Evolutionary conservation across 2,888 invertebrate genomes (phyloP), one percentile per base, ranked within the genome.

Genomic region (Caenorhabditis sp.): DNA sequence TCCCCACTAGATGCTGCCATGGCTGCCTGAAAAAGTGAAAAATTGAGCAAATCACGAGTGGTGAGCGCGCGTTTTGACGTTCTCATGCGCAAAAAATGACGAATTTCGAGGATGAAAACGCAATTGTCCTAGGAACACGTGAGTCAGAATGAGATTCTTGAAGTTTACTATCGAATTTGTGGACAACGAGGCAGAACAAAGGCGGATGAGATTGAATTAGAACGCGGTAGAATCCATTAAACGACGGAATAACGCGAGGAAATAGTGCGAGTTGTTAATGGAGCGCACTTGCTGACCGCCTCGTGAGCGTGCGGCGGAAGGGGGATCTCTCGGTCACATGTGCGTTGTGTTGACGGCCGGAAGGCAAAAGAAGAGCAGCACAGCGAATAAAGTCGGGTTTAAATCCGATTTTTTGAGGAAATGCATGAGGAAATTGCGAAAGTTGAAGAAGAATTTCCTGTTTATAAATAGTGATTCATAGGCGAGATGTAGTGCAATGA

Each of bases 191-290:
- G 7, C 17, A 58, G 39, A 52, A 43, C 35, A 24, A 30, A 15
- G 15, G 7, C 20, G 58, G 68, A 68, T 68, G 32, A 58, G 43
- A 68, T 52, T 58, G 43, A 50, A 68, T 68, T 68, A 68, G 35
- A 50, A 32, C 41, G 32, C 30, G 43, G 22, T 48, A 48, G 56
- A 48, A 52, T 62, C 41, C 66, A 62, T 56, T 39, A 55, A 46
- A 50, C 50, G 66, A 20, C n/a, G 7, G 30, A 27, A 9, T 6
- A 27, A 46, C 45, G 45, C 26, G 43, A 61, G 39, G 11, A 17
- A 37, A 22, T 37, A 24, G 35, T 43, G 22, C 72, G 27, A n/a
- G n/a, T n/a, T n/a, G n/a, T n/a, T n/a, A n/a, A 27, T 52, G 32
- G 72, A 22, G 72, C 72, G 72, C 72, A 22, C 35, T 65, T 73